A percentile compares a stretch with the other conserved stretches of the same genome.
Conservation (phyloP, 1,140 invertebrate genomes). For the Eurosta solidaginis region DNA sequence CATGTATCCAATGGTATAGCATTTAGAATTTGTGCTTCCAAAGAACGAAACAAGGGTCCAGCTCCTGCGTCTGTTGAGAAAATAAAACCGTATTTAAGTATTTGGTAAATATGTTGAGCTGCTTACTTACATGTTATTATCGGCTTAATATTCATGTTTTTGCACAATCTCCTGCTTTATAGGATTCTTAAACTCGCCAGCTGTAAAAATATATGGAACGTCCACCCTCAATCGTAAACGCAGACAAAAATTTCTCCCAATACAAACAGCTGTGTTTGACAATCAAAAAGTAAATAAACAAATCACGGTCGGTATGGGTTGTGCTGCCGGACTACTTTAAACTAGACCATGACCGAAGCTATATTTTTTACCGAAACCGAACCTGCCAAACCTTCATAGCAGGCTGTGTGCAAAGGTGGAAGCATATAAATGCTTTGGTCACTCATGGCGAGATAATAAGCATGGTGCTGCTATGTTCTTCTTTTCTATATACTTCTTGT, state of each 20-base stretch:
- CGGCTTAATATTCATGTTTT: slow-evolving; percentile 52
- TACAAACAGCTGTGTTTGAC: slow-evolving; percentile 8
- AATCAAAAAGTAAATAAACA: slow-evolving; percentile 12
- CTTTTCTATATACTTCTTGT: too few relatives aligned
- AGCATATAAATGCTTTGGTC: too few relatives aligned
- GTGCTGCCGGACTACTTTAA: too few relatives aligned
- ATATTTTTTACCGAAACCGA: too few relatives aligned
- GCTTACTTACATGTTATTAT: slow-evolving; percentile 52
- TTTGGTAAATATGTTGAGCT: not conserved
- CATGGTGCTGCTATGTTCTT: too few relatives aligned
- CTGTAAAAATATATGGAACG: not conserved
- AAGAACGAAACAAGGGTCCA: slow-evolving; percentile 79
- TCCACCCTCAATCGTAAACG: not conserved
- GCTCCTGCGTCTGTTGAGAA: slow-evolving; percentile 81
- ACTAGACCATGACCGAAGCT: too few relatives aligned
- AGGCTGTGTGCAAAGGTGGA: too few relatives aligned
- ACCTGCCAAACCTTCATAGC: too few relatives aligned
- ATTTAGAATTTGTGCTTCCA: slow-evolving; percentile 76
- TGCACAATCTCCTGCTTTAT: not conserved
- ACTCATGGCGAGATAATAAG: too few relatives aligned
- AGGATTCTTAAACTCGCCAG: not conserved
- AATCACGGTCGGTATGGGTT: not conserved
- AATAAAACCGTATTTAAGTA: slow-evolving; percentile 3
- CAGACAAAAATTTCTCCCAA: not conserved
- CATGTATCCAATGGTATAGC: slow-evolving; percentile 82